A percentile compares a stretch with the other conserved stretches of the same genome.
These are phyloP conservation scores for Apogon hyalosoma DNA, from an alignment of 2,797 vertebrate species.

Conservation along the genomic window DNA sequence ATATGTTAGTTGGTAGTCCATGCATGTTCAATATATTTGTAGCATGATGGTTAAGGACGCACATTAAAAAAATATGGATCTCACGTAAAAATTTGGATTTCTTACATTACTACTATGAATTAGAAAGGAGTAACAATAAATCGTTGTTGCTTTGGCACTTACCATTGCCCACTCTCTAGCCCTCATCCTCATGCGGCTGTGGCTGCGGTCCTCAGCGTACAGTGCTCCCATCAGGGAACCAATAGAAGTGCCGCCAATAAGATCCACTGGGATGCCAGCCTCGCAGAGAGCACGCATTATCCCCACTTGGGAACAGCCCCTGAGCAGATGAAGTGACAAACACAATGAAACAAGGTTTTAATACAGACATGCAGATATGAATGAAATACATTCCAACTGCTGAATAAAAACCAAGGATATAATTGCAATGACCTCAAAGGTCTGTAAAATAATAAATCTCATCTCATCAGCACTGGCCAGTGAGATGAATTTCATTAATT, in stretches of 20 bases:
- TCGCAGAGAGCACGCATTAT: constrained; percentile 89
- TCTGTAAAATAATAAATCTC: no score
- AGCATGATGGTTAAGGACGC: no score
- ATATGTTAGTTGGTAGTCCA: no score
- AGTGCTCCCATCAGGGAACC: constrained; percentile 94
- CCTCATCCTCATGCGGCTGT: constrained; percentile 90
- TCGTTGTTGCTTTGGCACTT: constrained; percentile 49
- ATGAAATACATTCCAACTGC: not conserved
- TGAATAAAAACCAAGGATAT: not conserved
- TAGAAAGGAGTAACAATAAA: not conserved
- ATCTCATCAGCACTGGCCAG: no score
- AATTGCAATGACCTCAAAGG: no score
- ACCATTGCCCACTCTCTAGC: constrained; percentile 96
- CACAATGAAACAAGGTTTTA: not conserved
- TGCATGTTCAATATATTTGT: no score
- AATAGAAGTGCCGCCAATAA: constrained; percentile 93
- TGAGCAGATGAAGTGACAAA: constrained; percentile 50
- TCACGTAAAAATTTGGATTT: not conserved
- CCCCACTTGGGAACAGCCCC: constrained; percentile 95
- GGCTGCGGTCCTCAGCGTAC: constrained; percentile 91
- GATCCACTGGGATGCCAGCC: constrained; percentile 91
- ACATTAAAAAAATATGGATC: not conserved
- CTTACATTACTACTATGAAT: not conserved
- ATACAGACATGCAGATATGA: not conserved
- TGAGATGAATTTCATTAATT: no score